Conservation (phyloP, 1,140 invertebrate genomes). For the Mactra quadrangularis region DNA sequence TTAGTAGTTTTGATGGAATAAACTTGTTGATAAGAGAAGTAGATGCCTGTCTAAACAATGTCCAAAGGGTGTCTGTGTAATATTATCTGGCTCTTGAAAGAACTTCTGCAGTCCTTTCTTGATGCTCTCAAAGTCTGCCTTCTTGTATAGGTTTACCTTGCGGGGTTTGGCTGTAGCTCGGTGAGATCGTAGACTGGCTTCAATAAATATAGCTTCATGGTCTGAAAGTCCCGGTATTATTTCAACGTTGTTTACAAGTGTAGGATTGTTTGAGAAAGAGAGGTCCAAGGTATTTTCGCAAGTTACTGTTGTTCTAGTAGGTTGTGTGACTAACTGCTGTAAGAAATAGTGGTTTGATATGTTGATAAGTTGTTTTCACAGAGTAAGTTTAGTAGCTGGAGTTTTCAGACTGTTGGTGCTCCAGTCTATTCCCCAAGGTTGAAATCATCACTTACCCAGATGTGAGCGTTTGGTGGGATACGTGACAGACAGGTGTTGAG, state of each 20-base stretch:
- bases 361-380: background rate
- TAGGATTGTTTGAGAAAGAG: background rate
- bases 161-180: background rate
- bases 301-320: background rate
- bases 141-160: background rate
- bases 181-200: background rate
- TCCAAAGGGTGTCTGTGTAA: too few species aligned
- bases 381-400: background rate
- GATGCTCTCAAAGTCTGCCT: too few species aligned
- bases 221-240: too few species aligned
- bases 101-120: background rate
- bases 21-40: background rate
- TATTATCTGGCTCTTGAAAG: background rate
- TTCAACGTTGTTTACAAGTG: conserved; percentile 3
- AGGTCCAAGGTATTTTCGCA: background rate
- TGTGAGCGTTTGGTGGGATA: background rate
- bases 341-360: conserved; percentile 2
- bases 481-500: background rate
- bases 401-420: too few species aligned
- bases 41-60: background rate
- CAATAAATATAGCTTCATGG: background rate
- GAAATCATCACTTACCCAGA: background rate
- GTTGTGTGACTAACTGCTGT: too few species aligned
- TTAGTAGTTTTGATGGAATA: background rate
- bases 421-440: background rate